These are phyloP conservation scores for Melanostigma gelatinosum DNA, from an alignment of 2,113 vertebrate genomes.

Conservation along the genomic window DNA sequence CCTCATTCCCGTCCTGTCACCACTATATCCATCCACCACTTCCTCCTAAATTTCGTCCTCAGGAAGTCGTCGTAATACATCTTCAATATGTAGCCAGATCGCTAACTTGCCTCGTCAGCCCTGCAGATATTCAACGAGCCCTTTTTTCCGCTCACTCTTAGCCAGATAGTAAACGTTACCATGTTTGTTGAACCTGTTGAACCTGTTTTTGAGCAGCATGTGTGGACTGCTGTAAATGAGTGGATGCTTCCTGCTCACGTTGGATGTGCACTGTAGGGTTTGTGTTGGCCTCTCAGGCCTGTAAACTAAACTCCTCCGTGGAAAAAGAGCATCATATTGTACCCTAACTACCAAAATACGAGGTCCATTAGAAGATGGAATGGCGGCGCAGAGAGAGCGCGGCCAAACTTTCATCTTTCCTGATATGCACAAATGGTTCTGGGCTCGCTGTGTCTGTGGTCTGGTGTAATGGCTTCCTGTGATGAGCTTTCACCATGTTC, in stretches of 20 bases:
- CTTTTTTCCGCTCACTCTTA: background rate
- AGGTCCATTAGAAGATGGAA: constrained; percentile 28
- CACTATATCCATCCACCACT: too few relatives aligned
- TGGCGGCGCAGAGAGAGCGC: background rate
- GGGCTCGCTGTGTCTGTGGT: background rate
- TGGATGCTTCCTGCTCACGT: background rate
- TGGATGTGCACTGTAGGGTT: background rate
- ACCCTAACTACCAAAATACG: background rate
- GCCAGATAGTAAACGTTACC: background rate
- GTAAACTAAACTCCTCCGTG: background rate
- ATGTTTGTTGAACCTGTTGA: background rate
- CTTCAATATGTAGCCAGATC: background rate
- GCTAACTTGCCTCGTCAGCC: background rate
- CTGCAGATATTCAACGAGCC: background rate
- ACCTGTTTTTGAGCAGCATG: background rate
- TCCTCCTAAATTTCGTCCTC: background rate
- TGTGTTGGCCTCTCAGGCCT: background rate
- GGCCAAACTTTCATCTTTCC: constrained; percentile 41
- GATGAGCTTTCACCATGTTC: constrained; percentile 28
- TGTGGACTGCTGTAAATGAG: background rate
- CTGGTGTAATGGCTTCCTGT: constrained; percentile 20
- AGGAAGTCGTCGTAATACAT: too few relatives aligned
- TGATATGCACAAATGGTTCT: constrained; percentile 5
- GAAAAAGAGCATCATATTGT: background rate
- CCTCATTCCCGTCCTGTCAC: too few relatives aligned